Conservation (phyloP, 2,113 vertebrate species). For the Percina caprodes region DNA sequence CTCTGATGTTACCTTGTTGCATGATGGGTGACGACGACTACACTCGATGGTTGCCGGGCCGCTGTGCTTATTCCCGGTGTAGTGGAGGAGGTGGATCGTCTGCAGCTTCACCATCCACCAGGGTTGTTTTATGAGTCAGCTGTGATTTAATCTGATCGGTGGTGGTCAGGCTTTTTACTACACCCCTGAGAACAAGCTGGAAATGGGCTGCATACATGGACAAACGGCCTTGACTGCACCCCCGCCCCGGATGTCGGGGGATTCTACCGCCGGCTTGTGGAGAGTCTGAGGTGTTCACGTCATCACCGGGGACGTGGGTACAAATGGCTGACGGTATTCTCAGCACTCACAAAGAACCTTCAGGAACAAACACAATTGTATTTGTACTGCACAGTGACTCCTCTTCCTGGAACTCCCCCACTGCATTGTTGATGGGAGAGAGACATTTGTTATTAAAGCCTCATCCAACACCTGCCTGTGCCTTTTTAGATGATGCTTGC, state of each 20-base stretch:
- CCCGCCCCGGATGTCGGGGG: slow-evolving; percentile 9
- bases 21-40: slow-evolving; percentile 22
- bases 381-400: slow-evolving; percentile 17
- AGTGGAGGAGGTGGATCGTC: slow-evolving; percentile 52
- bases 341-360: slow-evolving; percentile 13
- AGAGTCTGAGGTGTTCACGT: slow-evolving; percentile 36
- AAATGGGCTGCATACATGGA: slow-evolving; percentile 4
- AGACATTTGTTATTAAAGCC: background rate
- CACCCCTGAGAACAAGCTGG: slow-evolving; percentile 6
- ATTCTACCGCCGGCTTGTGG: background rate
- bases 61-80: background rate
- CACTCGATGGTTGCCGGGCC: background rate
- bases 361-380: slow-evolving; percentile 2
- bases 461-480: slow-evolving; percentile 33
- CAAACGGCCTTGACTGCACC: slow-evolving; percentile 13
- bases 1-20: background rate
- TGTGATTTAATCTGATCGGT: slow-evolving; percentile 63
- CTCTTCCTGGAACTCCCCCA: slow-evolving; percentile 2
- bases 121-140: slow-evolving; percentile 59
- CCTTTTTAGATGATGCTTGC: background rate
- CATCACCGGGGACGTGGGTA: slow-evolving; percentile 24
- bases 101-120: slow-evolving; percentile 40
- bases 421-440: background rate
- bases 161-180: slow-evolving; percentile 34
- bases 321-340: slow-evolving; percentile 12